Conservation (phyloP, 2,888 invertebrate species). For the Sturmia bella region DNA sequence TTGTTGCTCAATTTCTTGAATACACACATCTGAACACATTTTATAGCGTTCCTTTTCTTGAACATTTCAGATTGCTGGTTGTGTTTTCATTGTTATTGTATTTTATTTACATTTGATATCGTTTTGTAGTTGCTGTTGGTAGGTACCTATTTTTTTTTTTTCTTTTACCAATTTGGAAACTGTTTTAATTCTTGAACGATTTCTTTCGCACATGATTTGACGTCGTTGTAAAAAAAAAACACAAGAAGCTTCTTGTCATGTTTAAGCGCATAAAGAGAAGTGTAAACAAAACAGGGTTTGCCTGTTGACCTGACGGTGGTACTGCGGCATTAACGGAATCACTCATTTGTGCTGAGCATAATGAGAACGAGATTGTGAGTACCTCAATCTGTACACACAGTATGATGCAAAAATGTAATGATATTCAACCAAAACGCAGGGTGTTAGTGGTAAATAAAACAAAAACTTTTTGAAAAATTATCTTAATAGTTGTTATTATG, state of each 20-base stretch:
- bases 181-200: slow-evolving; percentile 58
- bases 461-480: too few relatives aligned
- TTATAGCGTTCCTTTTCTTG: slow-evolving; percentile 38
- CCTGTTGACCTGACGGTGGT: too few relatives aligned
- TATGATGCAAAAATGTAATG: too few relatives aligned
- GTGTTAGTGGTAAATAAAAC: too few relatives aligned
- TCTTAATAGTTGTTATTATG: too few relatives aligned
- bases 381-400: too few relatives aligned
- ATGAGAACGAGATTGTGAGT: too few relatives aligned
- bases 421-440: too few relatives aligned
- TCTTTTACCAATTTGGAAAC: slow-evolving; percentile 36
- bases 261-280: not conserved
- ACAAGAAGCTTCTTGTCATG: too few relatives aligned
- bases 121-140: not conserved
- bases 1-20: slow-evolving; percentile 21
- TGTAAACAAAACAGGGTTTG: not conserved
- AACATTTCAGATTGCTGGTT: slow-evolving; percentile 6
- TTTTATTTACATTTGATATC: slow-evolving; percentile 9
- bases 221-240: not conserved
- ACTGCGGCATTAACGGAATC: too few relatives aligned
- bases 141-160: not conserved
- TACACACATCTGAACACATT: slow-evolving; percentile 23
- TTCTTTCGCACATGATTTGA: slow-evolving; percentile 57
- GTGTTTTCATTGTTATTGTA: slow-evolving; percentile 10
- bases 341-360: too few relatives aligned